Conservation (phyloP, 2,888 invertebrate species). For the Rambutsinella grinnellia region DNA sequence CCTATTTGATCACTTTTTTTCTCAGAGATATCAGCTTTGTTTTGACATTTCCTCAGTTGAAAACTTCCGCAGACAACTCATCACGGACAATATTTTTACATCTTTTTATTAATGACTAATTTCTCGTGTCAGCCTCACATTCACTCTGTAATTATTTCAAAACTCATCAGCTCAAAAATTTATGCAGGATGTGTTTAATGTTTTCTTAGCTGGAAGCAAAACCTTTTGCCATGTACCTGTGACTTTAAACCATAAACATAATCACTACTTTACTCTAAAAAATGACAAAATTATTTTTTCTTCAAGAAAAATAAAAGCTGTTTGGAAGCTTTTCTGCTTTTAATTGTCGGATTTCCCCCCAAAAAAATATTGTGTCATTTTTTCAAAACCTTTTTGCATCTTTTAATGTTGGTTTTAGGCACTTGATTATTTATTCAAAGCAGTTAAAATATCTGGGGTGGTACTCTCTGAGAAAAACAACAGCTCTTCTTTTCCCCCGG, state of each 20-base stretch:
- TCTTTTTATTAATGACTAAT: not conserved
- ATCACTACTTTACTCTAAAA: not conserved
- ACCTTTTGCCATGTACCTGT: constrained; percentile 37
- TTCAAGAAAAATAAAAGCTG: too few relatives aligned
- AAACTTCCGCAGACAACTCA: constrained; percentile 5
- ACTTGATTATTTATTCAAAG: not conserved
- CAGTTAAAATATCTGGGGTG: not conserved
- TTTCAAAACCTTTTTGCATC: too few relatives aligned
- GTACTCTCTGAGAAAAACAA: not conserved
- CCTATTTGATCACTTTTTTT: not conserved
- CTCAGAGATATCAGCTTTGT: not conserved
- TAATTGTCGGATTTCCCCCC: constrained; percentile 29
- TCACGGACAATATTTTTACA: not conserved
- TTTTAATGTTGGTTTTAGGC: not conserved
- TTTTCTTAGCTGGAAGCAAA: constrained; percentile 1
- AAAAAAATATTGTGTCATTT: not conserved
- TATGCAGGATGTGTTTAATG: not conserved
- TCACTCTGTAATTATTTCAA: not conserved
- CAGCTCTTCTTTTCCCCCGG: constrained; percentile 30
- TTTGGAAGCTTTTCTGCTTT: too few relatives aligned
- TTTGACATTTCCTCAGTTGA: constrained; percentile 6
- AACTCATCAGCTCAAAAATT: too few relatives aligned
- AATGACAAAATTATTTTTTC: not conserved
- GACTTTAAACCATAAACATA: constrained; percentile 5
- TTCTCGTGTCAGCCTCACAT: not conserved